Base-by-base conservation (phyloP, 2,888 invertebrate genomes). In the Euzophera pinguis region DNA sequence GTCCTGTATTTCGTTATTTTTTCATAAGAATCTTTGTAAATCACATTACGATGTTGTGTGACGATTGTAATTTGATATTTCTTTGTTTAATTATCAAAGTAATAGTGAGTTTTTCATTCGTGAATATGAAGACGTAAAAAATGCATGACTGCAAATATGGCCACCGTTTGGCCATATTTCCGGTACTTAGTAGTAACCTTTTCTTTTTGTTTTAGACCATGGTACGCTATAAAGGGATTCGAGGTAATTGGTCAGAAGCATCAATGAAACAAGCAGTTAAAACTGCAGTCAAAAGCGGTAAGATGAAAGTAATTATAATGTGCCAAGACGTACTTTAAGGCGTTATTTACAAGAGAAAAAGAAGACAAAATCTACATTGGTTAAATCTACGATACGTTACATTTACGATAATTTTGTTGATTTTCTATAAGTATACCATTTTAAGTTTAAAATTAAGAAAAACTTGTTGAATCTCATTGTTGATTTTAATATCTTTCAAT, bases 201-300 rank as follows among this genome's bases (percentile, higher is more conserved):
- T n/a, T n/a, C 22, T 22, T 22, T 22, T 22, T n/a, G n/a, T n/a
- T 22, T 22, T 22, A 22, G 22, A 22, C 22, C 22, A 22, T 22
- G 5, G 22, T 5, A 22, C 22, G 22, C 22, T 22, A 22, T 22
- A 22, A 22, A 56, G 56, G 52, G 49, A 12, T 56, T 56, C 9
- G 54, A 42, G 54, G 54, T 53, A 56, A 54, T 53, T 56, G 55
- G 56, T 52, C 57, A 54, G 57, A 57, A 57, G 55, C 55, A 55
- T 55, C 52, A 52, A 55, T 55, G 49, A 55, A 55, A 52, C 49
- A 37, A 55, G 52, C 52, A n/a, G n/a, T n/a, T 22, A 45, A 51
- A 50, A 47, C 53, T 53, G 56, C 56, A 56, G 12, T 53, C 47
- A 53, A 53, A 50, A 22, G 22, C 22, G 22, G 22, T 22, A n/a